Conservation (phyloP, 2,113 vertebrate species). For the Gnathonemus echidnorhynchus region DNA sequence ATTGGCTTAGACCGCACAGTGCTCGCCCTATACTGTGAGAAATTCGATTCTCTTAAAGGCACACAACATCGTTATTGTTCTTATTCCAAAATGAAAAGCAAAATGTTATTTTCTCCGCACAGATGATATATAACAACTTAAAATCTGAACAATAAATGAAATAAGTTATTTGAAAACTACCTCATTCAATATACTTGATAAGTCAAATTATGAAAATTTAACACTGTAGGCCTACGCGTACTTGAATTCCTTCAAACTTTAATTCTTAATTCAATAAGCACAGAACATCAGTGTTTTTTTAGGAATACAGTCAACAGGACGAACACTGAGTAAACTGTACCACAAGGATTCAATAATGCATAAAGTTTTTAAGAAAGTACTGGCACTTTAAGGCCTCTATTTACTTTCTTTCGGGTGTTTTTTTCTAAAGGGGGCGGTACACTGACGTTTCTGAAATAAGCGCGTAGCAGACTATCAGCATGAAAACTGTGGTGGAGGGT, state of each 20-base stretch:
- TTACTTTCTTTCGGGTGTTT: slow-evolving; percentile 37
- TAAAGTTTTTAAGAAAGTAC: neutral
- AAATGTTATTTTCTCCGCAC: neutral
- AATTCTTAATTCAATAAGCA: neutral
- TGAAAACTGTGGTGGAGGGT: slow-evolving; percentile 47
- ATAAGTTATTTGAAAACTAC: neutral
- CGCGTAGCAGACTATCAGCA: slow-evolving; percentile 43
- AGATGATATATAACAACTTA: neutral
- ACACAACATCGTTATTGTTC: neutral
- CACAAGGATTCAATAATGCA: neutral
- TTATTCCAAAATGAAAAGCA: neutral
- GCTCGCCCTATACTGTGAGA: neutral
- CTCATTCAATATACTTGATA: neutral
- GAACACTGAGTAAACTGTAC: neutral
- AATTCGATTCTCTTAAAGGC: slow-evolving; percentile 39
- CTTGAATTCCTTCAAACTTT: neutral
- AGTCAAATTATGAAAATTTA: neutral
- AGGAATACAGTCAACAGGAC: neutral
- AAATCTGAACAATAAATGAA: neutral
- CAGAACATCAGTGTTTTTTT: neutral
- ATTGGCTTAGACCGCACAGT: slow-evolving; percentile 45
- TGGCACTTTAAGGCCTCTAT: slow-evolving; percentile 42
- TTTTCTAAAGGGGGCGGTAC: slow-evolving; percentile 27
- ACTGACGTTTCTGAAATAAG: slow-evolving; percentile 47
- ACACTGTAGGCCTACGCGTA: too few species aligned